Conservation (phyloP, 1,140 invertebrate genomes). For the Scylla paramamosain region DNA sequence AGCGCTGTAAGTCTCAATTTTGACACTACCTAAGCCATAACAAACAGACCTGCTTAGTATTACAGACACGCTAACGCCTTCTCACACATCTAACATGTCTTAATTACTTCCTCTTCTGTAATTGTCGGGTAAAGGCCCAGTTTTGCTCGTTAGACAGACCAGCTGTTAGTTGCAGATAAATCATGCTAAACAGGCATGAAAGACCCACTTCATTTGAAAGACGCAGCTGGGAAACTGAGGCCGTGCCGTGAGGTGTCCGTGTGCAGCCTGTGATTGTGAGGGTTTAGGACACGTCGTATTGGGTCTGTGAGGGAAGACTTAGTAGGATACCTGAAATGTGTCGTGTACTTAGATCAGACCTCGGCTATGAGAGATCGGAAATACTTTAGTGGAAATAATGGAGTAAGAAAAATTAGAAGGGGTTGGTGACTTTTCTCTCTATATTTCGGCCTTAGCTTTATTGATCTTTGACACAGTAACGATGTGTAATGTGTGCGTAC, state of each 20-base stretch:
- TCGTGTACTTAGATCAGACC: too few species aligned
- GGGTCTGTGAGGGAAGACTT: too few species aligned
- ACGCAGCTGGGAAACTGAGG: background rate
- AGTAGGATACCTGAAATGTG: too few species aligned
- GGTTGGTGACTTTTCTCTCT: too few species aligned
- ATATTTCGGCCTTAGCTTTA: too few species aligned
- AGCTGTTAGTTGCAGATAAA: conserved; percentile 14
- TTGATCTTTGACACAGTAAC: too few species aligned
- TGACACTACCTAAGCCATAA: background rate
- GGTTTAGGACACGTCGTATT: background rate
- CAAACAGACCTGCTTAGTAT: background rate
- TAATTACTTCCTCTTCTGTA: background rate
- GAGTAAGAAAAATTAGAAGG: too few species aligned
- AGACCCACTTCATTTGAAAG: background rate
- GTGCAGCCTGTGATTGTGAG: background rate
- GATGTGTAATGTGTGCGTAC: too few species aligned
- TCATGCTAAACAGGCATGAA: background rate
- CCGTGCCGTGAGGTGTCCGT: background rate
- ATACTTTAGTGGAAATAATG: too few species aligned
- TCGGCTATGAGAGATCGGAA: too few species aligned
- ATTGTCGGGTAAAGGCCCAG: background rate
- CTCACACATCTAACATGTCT: background rate
- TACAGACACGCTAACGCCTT: background rate
- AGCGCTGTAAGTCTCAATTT: conserved; percentile 14
- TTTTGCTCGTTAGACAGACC: background rate